Percentiles rank a stretch among this genome's conserved stretches.
These are phyloP conservation scores for Procambarus clarkii DNA, from an alignment of 1,140 invertebrate genomes.

Conservation along the genomic window DNA sequence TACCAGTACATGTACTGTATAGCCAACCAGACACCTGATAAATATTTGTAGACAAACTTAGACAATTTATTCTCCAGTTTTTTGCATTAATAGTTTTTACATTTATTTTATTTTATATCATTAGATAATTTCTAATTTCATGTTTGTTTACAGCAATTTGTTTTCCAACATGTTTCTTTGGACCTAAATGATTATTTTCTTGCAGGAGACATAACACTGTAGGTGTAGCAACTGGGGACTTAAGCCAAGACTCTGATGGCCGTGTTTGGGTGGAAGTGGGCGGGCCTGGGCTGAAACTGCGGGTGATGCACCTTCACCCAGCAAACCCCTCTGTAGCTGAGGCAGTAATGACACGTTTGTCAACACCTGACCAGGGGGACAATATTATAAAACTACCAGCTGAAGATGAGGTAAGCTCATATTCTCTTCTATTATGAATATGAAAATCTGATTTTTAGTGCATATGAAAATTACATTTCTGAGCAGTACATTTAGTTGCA, in stretches of 20 bases:
- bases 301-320: constrained; percentile 69
- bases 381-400: constrained; percentile 38
- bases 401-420: constrained; percentile 44
- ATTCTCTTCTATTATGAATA: background rate
- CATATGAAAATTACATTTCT: too few relatives aligned
- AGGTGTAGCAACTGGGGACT: constrained; percentile 44
- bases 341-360: constrained; percentile 8
- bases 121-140: background rate
- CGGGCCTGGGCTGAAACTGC: constrained; percentile 34
- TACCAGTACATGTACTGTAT: too few relatives aligned
- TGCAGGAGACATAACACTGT: constrained; percentile 39
- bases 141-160: background rate
- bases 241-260: constrained; percentile 49
- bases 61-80: too few relatives aligned
- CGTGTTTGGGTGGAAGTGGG: constrained; percentile 62
- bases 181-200: background rate
- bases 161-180: too few relatives aligned
- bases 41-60: too few relatives aligned
- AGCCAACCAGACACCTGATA: too few relatives aligned
- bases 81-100: too few relatives aligned
- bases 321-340: constrained; percentile 64
- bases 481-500: too few relatives aligned
- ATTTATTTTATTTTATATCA: too few relatives aligned
- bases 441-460: too few relatives aligned
- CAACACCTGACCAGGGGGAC: background rate